phyloP scores from a whole-genome alignment of 2,797 vertebrate genomes.

The Clarias platycephalus region DNA sequence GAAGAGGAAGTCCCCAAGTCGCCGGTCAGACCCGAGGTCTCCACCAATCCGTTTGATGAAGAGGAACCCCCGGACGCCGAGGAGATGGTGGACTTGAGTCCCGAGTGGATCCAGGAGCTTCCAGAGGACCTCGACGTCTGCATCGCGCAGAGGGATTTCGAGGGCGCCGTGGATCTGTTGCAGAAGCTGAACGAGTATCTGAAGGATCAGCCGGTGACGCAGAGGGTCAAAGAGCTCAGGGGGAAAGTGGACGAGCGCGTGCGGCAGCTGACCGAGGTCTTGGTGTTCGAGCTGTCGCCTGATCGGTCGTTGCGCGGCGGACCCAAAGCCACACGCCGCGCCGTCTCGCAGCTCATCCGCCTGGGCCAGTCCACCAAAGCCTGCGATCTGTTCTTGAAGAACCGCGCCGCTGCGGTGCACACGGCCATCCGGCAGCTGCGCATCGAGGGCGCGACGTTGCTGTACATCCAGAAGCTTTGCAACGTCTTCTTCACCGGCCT shows the following conservation, averaged over 20 bases:
- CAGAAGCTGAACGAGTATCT: constrained; percentile 91
- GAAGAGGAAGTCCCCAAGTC: constrained; percentile 81
- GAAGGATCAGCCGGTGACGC: constrained; percentile 81
- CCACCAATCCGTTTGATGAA: constrained; percentile 85
- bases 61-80: constrained; percentile 62
- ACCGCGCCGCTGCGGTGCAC: constrained; percentile 89
- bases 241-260: constrained; percentile 87
- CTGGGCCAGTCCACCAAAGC: constrained; percentile 97
- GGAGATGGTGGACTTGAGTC: constrained; percentile 82
- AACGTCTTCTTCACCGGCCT: constrained; percentile 97
- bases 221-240: constrained; percentile 83
- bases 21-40: constrained; percentile 70
- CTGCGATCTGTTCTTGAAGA: constrained; percentile 92
- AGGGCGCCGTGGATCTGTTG: constrained; percentile 93
- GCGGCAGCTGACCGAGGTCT: constrained; percentile 90
- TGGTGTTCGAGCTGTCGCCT: constrained; percentile 94
- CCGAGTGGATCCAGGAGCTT: constrained; percentile 96
- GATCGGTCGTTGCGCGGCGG: constrained; percentile 91
- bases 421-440: constrained; percentile 94
- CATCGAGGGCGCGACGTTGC: constrained; percentile 93
- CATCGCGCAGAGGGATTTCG: constrained; percentile 96
- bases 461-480: constrained; percentile 98
- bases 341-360: constrained; percentile 93
- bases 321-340: constrained; percentile 88
- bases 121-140: constrained; percentile 96